Base-by-base conservation (phyloP, 2,113 vertebrate species). In the Erpornis zantholeuca region DNA sequence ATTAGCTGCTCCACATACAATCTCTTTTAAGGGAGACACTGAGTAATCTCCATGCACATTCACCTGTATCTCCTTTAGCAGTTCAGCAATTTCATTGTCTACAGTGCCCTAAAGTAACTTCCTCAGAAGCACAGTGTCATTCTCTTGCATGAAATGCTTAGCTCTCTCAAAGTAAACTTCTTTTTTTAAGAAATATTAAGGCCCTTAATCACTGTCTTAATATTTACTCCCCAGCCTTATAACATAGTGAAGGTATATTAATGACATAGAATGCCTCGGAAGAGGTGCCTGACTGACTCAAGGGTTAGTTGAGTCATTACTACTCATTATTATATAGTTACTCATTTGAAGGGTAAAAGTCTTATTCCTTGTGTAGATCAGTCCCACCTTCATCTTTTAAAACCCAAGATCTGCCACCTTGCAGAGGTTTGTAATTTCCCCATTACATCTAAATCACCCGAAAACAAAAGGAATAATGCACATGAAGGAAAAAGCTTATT, bases 251-350 rank as follows among this genome's bases (percentile, higher is more conserved):
- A 54, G 29, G 27, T 19, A 45, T n/a, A 33, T 25, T 24, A 54
- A 63, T 0, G 0, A n/a, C 15, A 69, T 1, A 16, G 3, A 61
- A 36, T n/a, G 18, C 10, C 31, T 57, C 10, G 4, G 38, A 86
- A 65, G 20, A 73, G 10, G 8, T 50, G 24, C 42, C 35, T 64
- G 15, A 40, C n/a, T 63, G 38, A 63, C 11, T 38, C 35, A n/a
- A n/a, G n/a, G n/a, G n/a, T n/a, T n/a, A n/a, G n/a, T n/a, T n/a
- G n/a, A n/a, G n/a, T n/a, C n/a, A n/a, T n/a, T n/a, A n/a, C n/a
- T n/a, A n/a, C n/a, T n/a, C n/a, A n/a, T n/a, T n/a, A n/a, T n/a
- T n/a, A n/a, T n/a, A n/a, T n/a, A n/a, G n/a, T n/a, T n/a, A n/a
- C n/a, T n/a, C 22, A 22, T 72, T 90, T 52, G 31, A 92, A 53